Percentiles rank a stretch among this genome's conserved stretches.
These are phyloP conservation scores for Acestrorhynchus altus DNA, from an alignment of 2,797 vertebrate species.

Conservation along the genomic window DNA sequence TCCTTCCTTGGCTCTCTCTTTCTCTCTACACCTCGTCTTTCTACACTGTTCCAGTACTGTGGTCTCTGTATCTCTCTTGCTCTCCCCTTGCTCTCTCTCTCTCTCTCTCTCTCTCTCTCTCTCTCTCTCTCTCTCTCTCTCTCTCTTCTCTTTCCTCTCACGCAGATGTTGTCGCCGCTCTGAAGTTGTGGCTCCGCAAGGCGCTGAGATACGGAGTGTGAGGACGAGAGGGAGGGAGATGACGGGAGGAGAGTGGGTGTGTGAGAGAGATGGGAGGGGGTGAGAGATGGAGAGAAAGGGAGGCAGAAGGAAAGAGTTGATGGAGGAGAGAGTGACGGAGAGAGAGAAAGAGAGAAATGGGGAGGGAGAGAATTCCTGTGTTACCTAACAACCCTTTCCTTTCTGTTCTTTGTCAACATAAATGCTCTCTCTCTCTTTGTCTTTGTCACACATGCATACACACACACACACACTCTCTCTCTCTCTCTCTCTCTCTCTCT, in stretches of 20 bases:
- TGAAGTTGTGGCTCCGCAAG: slow-evolving; percentile 70
- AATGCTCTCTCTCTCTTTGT: slow-evolving; percentile 5
- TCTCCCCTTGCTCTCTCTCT: not conserved
- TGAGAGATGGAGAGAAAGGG: not conserved
- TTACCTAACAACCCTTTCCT: slow-evolving; percentile 39
- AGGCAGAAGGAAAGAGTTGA: too few relatives aligned
- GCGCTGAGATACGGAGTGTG: slow-evolving; percentile 58
- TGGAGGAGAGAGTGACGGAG: slow-evolving; percentile 23
- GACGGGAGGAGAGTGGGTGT: slow-evolving; percentile 22
- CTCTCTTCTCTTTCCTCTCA: slow-evolving; percentile 45
- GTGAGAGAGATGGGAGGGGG: slow-evolving; percentile 26
- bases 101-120: not conserved
- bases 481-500: not conserved
- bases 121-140: not conserved
- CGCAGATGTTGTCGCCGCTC: slow-evolving; percentile 62
- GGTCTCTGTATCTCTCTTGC: slow-evolving; percentile 12
- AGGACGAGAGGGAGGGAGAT: slow-evolving; percentile 25
- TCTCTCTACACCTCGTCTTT: slow-evolving; percentile 46
- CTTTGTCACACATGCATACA: too few relatives aligned
- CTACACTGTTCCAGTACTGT: slow-evolving; percentile 43
- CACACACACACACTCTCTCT: not conserved
- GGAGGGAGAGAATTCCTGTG: slow-evolving; percentile 32
- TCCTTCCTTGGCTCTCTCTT: slow-evolving; percentile 36
- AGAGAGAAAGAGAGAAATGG: slow-evolving; percentile 28
- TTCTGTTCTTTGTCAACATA: slow-evolving; percentile 31